Evolutionary conservation across 2,113 vertebrate genomes (phyloP).

Genomic region (Rhodinocichla rosea): DNA sequence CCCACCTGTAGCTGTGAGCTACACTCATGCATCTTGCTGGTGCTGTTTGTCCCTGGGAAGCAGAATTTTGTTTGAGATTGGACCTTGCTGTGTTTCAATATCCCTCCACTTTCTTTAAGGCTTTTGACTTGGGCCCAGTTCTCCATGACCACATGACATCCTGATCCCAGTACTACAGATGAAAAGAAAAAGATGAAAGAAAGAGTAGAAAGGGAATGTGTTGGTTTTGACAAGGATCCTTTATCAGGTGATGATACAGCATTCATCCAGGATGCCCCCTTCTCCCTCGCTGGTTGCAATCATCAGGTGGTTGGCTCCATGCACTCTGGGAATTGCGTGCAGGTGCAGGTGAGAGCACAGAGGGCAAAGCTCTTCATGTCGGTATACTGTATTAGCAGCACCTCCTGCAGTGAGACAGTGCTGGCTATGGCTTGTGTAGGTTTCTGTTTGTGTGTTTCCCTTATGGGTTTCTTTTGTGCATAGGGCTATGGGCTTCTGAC

Average conservation of each 20-base stretch:
- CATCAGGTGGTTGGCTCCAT: rapidly evolving
- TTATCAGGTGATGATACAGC: neutral
- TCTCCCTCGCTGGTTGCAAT: neutral
- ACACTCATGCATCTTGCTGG: neutral
- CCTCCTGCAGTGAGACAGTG: neutral
- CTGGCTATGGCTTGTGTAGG: neutral
- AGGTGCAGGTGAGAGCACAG: neutral
- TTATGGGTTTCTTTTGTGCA: neutral
- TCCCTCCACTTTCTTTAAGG: neutral
- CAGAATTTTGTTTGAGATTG: neutral
- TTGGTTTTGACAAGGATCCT: neutral
- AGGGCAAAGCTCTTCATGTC: neutral
- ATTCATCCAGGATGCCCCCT: neutral
- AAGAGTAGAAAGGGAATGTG: neutral
- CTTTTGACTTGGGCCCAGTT: neutral
- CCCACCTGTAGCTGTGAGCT: neutral
- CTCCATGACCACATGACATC: neutral
- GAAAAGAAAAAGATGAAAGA: neutral
- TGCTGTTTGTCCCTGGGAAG: neutral
- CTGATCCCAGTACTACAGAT: neutral
- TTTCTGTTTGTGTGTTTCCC: neutral
- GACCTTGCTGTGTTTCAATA: neutral
- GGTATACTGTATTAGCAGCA: neutral
- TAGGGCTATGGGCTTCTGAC: neutral
- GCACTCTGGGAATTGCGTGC: neutral